Evolutionary conservation across 2,113 vertebrate species (phyloP).

Genomic region (Carettochelys insculpta): DNA sequence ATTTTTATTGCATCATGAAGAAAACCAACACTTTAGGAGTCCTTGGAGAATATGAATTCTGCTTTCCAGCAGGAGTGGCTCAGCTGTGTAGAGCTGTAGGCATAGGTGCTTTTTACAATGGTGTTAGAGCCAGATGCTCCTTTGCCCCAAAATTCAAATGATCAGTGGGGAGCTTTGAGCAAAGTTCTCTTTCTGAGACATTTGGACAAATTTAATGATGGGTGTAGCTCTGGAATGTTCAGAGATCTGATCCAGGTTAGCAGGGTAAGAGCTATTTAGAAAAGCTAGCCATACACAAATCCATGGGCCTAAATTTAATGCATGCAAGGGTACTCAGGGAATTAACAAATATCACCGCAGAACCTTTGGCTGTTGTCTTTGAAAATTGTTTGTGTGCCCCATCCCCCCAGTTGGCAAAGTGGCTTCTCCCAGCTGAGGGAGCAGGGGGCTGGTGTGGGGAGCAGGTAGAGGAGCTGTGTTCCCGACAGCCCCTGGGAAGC

Average conservation of each 20-base stretch:
- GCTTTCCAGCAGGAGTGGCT: not conserved
- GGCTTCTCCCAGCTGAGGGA: too few relatives aligned
- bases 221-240: not conserved
- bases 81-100: not conserved
- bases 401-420: too few relatives aligned
- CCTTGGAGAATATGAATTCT: not conserved
- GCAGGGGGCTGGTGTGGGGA: too few relatives aligned
- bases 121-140: not conserved
- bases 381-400: too few relatives aligned
- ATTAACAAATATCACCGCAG: too few relatives aligned
- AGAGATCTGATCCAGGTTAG: not conserved
- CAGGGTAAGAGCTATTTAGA: too few relatives aligned
- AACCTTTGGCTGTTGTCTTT: too few relatives aligned
- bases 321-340: too few relatives aligned
- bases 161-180: not conserved
- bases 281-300: too few relatives aligned
- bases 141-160: not conserved
- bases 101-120: not conserved
- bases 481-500: too few relatives aligned
- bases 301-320: too few relatives aligned
- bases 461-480: too few relatives aligned
- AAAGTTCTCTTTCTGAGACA: not conserved
- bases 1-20: constrained; percentile 44
- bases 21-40: constrained; percentile 11
- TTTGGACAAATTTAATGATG: not conserved